Evolutionary conservation across 37 sponge, comb jelly and placozoan genomes (phyloP), one percentile per base, ranked within the genome.

Genomic region (Petrosia ficiformis): DNA sequence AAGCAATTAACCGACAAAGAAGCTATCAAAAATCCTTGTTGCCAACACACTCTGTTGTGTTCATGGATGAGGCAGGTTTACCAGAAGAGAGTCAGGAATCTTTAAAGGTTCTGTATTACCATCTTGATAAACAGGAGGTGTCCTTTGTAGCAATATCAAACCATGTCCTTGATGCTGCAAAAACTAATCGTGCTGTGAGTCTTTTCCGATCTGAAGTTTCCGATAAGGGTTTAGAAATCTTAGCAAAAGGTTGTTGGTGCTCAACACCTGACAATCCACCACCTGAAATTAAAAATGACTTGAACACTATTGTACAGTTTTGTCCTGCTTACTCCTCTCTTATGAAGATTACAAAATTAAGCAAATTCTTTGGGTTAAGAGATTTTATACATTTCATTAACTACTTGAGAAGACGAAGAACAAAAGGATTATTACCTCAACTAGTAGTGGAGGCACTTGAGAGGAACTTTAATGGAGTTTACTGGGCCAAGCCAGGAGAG

Each of bases 141-240:
- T 88, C 96, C n/a, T 95, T 95, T 71, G 90, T 95, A 0, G 96
- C 86, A 68, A 92, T 95, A 59, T 89, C 93, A 36, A 95, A 95
- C 44, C 92, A 92, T 36, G 74, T 95, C 52, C 54, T 95, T 36
- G 96, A 95, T 86, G 96, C 96, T 39, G 96, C 96, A n/a, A 95
- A 95, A 57, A 90, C 84, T 58, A 95, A 95, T 74, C 54, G 96
- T 59, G 92, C 96, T 43, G 80, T 95, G 14, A 88, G 83, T 30
- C 71, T 95, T 22, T 95, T 86, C 65, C 81, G 96, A 35, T 93
- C 92, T 1, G 79, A 77, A n/a, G 92, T 87, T 30, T 82, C 77
- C 33, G 59, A 73, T 25, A 78, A 76, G 22, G 90, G 85, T 41
- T 63, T 90, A 41, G 56, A 90, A 42, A 85, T 78, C 10, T 74